Evolutionary conservation across 2,888 invertebrate genomes (phyloP).

Genomic region (Phalangium opilio): DNA sequence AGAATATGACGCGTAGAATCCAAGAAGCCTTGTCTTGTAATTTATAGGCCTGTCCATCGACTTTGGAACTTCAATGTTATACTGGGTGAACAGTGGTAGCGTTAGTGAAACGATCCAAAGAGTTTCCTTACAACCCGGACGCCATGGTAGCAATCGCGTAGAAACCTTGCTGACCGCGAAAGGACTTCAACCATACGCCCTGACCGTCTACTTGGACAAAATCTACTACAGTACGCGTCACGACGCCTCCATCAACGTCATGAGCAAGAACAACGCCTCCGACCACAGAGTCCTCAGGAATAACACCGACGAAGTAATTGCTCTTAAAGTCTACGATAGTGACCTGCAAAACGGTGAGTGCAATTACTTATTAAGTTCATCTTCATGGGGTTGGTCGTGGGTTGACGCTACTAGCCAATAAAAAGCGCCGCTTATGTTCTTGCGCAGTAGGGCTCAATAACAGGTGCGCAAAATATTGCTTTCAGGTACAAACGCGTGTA

Average conservation of each 20-base stretch:
- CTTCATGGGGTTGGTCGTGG: too few species aligned
- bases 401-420: too few species aligned
- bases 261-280: constrained; percentile 42
- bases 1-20: too few species aligned
- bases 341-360: constrained; percentile 37
- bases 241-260: constrained; percentile 44
- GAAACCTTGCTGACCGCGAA: constrained; percentile 21
- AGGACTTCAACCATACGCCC: constrained; percentile 40
- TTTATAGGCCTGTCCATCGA: constrained; percentile 46
- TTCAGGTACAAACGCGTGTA: constrained; percentile 41
- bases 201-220: constrained; percentile 46
- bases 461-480: too few species aligned
- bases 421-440: too few species aligned
- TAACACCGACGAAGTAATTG: constrained; percentile 36
- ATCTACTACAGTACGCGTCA: constrained; percentile 50
- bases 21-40: too few species aligned
- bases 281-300: constrained; percentile 40
- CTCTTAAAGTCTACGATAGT: constrained; percentile 46
- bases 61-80: constrained; percentile 41
- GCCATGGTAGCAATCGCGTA: constrained; percentile 24
- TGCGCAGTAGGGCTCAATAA: too few species aligned
- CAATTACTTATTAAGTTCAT: not conserved
- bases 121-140: constrained; percentile 35
- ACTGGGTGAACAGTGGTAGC: constrained; percentile 48
- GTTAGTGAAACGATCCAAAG: constrained; percentile 41